Base-by-base conservation (phyloP, 2,797 vertebrate species). In the Myioborus melanocephalus region DNA sequence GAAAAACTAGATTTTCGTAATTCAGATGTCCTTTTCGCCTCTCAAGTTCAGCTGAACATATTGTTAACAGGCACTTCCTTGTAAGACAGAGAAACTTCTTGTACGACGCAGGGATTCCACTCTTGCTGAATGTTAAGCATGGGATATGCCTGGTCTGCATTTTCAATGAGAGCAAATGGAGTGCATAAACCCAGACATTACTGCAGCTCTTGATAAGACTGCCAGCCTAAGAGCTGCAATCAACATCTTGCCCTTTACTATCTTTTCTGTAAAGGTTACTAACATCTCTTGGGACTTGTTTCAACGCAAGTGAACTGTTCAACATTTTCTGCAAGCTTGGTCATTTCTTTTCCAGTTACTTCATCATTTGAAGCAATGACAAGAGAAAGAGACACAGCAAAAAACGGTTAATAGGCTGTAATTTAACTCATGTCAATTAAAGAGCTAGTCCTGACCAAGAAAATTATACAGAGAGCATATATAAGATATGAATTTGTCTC, bases 131-230 rank as follows among this genome's bases (percentile, higher is more conserved):
- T 87, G 59, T 52, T 95, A 96, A 96, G 55, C 63, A 80, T 69
- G 43, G 3, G 35, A 96, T 86, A 80, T 84, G 66, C 77, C 69
- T 94, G 80, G 72, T 78, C 69, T 96, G 94, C 65, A 94, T 96
- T 94, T 95, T 63, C 75, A 96, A 56, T 89, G 93, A 97, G 66
- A 96, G 83, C 55, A 97, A 97, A 95, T 83, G 65, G 61, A 94
- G 46, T 90, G 80, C 87, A 89, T 90, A 96, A 97, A 95, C 59
- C 65, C 59, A 72, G 59, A 91, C 46, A 44, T 41, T 89, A 49
- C 72, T 87, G 59, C 92, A 82, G 83, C 35, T 96, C 57, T 93
- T 95, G 85, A 96, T 97, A 97, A 95, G 77, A 76, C 71, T 96
- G 61, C 52, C 63, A 91, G 39, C 56, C 50, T 80, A 79, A 87